Base-by-base conservation (phyloP, 2,797 vertebrate genomes). In the Champsocephalus esox region DNA sequence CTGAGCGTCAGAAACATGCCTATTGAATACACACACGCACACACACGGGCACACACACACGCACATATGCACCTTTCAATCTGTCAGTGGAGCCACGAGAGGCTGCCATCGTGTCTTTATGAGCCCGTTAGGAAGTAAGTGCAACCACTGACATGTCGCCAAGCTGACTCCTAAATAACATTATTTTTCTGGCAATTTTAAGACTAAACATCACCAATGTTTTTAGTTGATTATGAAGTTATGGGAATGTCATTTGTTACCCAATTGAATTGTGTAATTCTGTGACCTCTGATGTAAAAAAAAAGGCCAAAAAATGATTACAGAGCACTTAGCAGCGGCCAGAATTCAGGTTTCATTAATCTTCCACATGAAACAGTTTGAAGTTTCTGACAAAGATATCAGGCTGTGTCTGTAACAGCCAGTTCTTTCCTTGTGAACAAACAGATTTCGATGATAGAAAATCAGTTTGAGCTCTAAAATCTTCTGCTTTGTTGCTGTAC, bases 81-180 rank as follows among this genome's bases (percentile, higher is more conserved):
- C 77, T 83, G 64, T 84, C 70, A 70, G 64, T 73, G 19, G 63
- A 59, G 54, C 50, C 44, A 44, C 5, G 9, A 62, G 72, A 66
- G 43, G 49, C 79, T 77, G 66, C 82, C 79, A 62, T 75, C 69
- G 44, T 69, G 75, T 57, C 64, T 85, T 86, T 79, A 90, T 74
- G 76, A 80, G 77, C 82, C 65, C 43, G 45, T 86, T 81, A 88
- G 87, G 62, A 88, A 77, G 64, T 76, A 38, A 38, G 78, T 52
- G 81, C 32, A 69, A 19, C 70, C 63, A 57, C 51, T 44, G 63
- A 48, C 63, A 65, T 73, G 75, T 83, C 76, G 54, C 50, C 74
- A 11, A 45, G 50, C 50, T 44, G 60, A 34, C 62, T 81, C 38
- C 76, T 41, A 43, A 75, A 82, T 61, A 67, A 73, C 24, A 57